phyloP scores from a whole-genome alignment of 2,113 vertebrate genomes.

The Pygoscelis adeliae region DNA sequence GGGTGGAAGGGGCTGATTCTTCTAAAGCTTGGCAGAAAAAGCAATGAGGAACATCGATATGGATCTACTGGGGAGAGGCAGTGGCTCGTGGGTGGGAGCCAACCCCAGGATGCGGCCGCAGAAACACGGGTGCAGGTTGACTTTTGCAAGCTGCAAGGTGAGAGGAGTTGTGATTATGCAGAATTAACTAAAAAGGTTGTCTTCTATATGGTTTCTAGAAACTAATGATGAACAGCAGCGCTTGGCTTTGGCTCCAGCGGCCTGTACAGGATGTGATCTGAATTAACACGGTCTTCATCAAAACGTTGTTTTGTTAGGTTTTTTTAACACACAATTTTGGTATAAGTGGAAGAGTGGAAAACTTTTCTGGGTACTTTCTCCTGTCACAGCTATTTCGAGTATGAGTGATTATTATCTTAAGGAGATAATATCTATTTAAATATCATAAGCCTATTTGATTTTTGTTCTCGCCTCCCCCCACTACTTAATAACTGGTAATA shows the following conservation, averaged over 20 bases:
- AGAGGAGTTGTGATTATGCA: background rate
- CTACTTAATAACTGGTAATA: background rate
- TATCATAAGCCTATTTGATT: background rate
- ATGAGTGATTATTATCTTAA: background rate
- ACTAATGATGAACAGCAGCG: background rate
- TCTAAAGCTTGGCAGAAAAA: background rate
- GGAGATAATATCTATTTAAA: background rate
- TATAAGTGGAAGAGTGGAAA: background rate
- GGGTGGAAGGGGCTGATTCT: accelerated
- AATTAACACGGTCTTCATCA: background rate
- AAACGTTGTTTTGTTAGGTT: background rate
- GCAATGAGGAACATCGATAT: background rate
- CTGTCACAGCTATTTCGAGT: background rate
- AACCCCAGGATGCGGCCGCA: background rate
- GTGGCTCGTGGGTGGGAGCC: background rate
- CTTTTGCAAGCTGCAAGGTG: background rate
- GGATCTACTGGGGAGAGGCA: background rate
- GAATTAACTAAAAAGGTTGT: background rate
- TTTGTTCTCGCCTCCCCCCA: background rate
- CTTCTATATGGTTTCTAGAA: background rate
- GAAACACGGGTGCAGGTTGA: background rate
- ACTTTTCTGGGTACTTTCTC: background rate
- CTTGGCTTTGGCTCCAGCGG: background rate
- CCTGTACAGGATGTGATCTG: background rate
- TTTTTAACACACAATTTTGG: background rate